A percentile compares a stretch with the other conserved stretches of the same genome.
phyloP scores from a whole-genome alignment of 1,140 invertebrate genomes.

The Neuroterus valhalla region DNA sequence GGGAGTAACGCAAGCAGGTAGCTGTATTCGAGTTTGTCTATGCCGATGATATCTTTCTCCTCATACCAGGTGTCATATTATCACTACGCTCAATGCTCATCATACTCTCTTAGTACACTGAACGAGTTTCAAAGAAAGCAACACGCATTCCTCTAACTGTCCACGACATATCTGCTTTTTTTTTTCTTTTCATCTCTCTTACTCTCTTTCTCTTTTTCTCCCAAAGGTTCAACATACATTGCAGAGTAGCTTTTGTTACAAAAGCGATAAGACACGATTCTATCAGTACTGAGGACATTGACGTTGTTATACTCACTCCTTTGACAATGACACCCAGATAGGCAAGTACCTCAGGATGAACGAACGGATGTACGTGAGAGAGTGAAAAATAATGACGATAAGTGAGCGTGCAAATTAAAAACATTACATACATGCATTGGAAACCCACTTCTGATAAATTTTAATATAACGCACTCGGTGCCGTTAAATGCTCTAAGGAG shows the following conservation, averaged over 20 bases:
- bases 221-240: not conserved
- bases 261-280: conserved; percentile 15
- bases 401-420: not conserved
- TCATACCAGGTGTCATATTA: not conserved
- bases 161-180: not conserved
- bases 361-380: conserved; percentile 8
- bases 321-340: not conserved
- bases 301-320: not conserved
- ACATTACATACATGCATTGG: no score
- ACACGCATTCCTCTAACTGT: not conserved
- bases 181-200: no score
- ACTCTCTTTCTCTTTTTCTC: not conserved
- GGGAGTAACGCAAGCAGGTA: no score
- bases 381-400: not conserved
- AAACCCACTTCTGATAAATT: no score
- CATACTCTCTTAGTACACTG: not conserved
- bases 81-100: not conserved
- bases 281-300: not conserved
- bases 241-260: not conserved
- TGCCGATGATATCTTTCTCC: not conserved
- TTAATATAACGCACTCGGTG: no score
- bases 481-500: no score
- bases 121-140: conserved; percentile 8
- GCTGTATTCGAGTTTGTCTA: no score
- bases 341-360: not conserved